Evolutionary conservation across 2,888 invertebrate species (phyloP).

Genomic region (Scrobipalpa atriplicella): DNA sequence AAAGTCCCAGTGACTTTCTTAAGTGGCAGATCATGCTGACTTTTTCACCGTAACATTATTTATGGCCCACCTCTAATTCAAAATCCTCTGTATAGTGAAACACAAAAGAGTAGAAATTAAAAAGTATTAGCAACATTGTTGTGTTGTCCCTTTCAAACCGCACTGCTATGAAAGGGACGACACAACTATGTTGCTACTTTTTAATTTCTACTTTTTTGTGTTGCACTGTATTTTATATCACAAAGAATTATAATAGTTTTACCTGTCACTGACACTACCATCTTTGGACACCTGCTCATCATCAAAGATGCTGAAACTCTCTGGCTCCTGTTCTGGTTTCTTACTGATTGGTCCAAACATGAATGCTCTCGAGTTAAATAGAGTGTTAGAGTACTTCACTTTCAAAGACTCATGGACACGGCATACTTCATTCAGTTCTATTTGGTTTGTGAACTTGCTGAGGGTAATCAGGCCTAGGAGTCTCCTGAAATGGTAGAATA

Average conservation of each 20-base stretch:
- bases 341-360: slow-evolving; percentile 87
- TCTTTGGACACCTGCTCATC: slow-evolving; percentile 66
- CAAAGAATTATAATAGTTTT: slow-evolving; percentile 33
- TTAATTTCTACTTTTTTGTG: too few relatives aligned
- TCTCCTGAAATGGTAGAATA: slow-evolving; percentile 76
- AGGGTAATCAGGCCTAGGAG: slow-evolving; percentile 94
- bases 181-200: too few relatives aligned
- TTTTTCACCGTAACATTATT: too few relatives aligned
- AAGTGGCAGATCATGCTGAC: too few relatives aligned
- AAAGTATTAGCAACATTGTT: too few relatives aligned
- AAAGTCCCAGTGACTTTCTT: too few relatives aligned
- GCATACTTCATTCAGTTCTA: slow-evolving; percentile 93
- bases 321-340: slow-evolving; percentile 75
- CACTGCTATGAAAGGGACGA: too few relatives aligned
- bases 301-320: slow-evolving; percentile 70
- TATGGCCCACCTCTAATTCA: too few relatives aligned
- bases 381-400: slow-evolving; percentile 92
- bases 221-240: too few relatives aligned
- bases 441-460: slow-evolving; percentile 92
- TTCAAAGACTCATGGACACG: slow-evolving; percentile 93
- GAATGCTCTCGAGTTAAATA: slow-evolving; percentile 94
- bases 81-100: too few relatives aligned
- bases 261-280: slow-evolving; percentile 64
- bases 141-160: too few relatives aligned
- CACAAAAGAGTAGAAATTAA: too few relatives aligned